phyloP scores from a whole-genome alignment of 1,140 invertebrate genomes.

The Sinella curviseta region DNA sequence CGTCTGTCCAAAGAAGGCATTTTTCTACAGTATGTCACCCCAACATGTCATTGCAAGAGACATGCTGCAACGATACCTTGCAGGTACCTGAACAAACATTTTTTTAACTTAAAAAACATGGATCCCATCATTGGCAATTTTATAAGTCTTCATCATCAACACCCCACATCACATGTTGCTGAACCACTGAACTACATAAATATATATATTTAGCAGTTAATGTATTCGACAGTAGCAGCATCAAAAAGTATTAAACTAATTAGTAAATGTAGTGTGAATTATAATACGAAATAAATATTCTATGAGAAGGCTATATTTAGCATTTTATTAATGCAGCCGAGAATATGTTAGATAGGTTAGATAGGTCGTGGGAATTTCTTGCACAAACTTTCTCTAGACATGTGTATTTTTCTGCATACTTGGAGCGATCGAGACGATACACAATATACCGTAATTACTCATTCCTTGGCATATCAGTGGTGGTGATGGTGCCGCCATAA shows the following conservation, averaged over 20 bases:
- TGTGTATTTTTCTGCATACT: too few species aligned
- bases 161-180: neutral
- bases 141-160: neutral
- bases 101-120: too few species aligned
- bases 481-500: too few species aligned
- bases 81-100: neutral
- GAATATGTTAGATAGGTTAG: too few species aligned
- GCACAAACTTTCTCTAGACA: neutral
- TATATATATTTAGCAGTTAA: too few species aligned
- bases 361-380: neutral
- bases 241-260: neutral
- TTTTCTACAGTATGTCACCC: constrained; percentile 16
- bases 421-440: neutral
- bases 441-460: too few species aligned
- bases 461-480: neutral
- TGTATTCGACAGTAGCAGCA: too few species aligned
- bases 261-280: neutral
- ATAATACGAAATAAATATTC: too few species aligned
- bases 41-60: constrained; percentile 1
- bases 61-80: constrained; percentile 11
- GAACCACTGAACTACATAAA: neutral
- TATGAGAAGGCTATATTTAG: too few species aligned
- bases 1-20: neutral
- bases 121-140: neutral
- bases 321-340: too few species aligned